Evolutionary conservation across 1,140 invertebrate genomes (phyloP), one percentile per base, ranked within the genome.

Genomic region (Trachymyrmex cornetzi): DNA sequence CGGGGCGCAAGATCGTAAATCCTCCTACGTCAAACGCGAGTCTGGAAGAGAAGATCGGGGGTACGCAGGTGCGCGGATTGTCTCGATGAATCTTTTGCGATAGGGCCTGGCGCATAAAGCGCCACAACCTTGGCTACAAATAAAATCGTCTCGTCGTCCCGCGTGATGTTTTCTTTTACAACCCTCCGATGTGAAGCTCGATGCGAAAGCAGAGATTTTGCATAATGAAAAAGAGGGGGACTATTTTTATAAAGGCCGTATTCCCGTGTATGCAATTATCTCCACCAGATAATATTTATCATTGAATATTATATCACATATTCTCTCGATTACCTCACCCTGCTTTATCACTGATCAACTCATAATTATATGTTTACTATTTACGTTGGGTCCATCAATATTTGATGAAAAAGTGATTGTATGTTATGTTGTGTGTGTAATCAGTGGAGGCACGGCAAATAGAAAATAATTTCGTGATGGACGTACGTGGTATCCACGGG

Each of bases 1-100:
- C 77, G 80, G 82, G 72, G 82, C 77, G 89, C 64, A 71, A 86
- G 87, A 90, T 91, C 90, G 91, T 92, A 92, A 91, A 92, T 92
- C 91, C 89, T 88, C 87, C 86, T 66, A 88, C 87, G 89, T 88
- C 89, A 86, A 88, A 86, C 82, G 87, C 77, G 87, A 74, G 69
- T 84, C 87, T 91, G 84, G 50, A 74, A 84, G 86, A 67, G 81
- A 64, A 88, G 89, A 77, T 81, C 59, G 80, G 27, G 38, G 71
- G 89, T 86, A 82, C 89, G 74, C 89, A 91, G 89, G 89, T 91
- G 89, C 87, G 59, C 87, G 71, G 80, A 90, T 90, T 86, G 89
- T 86, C 72, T 88, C 89, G 79, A 91, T 91, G 89, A 88, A 91
- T 91, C 89, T 91, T 90, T 88, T 71, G 89, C 57, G 86, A 90